A percentile compares a stretch with the other conserved stretches of the same genome.
These are phyloP conservation scores for Donacobius atricapilla DNA, from an alignment of 2,113 vertebrate genomes.

Conservation along the genomic window DNA sequence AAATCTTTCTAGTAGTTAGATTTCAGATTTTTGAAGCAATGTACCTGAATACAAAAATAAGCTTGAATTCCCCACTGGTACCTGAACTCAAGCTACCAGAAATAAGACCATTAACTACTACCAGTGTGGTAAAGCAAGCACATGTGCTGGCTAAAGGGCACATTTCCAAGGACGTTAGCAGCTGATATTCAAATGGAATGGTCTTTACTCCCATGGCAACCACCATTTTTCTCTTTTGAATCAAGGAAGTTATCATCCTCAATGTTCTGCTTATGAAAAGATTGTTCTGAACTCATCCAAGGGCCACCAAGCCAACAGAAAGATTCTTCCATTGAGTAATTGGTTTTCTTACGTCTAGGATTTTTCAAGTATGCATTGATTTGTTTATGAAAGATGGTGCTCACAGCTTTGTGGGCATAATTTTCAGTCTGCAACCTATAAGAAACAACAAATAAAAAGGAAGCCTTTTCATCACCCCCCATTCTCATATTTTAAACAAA, in stretches of 20 bases:
- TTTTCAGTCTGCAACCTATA: background rate
- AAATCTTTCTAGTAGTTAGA: background rate
- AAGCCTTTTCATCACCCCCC: background rate
- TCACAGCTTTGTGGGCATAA: background rate
- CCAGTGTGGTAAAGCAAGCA: background rate
- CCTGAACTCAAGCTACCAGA: background rate
- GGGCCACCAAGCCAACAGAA: background rate
- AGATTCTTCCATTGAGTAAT: background rate
- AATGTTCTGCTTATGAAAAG: background rate
- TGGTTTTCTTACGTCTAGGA: background rate
- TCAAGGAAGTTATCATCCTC: background rate
- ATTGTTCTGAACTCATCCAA: background rate
- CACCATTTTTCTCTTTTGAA: background rate
- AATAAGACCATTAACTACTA: conserved; percentile 4
- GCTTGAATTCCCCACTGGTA: background rate
- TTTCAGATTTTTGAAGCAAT: background rate
- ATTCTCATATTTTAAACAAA: background rate
- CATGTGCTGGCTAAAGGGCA: background rate
- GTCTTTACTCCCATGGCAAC: background rate
- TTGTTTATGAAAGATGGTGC: background rate
- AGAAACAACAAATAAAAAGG: background rate
- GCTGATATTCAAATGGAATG: background rate
- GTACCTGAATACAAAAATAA: background rate
- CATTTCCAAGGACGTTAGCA: background rate
- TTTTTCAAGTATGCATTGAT: background rate